Evolutionary conservation across 1,140 invertebrate species (phyloP).

Genomic region (Subanguina moxae): DNA sequence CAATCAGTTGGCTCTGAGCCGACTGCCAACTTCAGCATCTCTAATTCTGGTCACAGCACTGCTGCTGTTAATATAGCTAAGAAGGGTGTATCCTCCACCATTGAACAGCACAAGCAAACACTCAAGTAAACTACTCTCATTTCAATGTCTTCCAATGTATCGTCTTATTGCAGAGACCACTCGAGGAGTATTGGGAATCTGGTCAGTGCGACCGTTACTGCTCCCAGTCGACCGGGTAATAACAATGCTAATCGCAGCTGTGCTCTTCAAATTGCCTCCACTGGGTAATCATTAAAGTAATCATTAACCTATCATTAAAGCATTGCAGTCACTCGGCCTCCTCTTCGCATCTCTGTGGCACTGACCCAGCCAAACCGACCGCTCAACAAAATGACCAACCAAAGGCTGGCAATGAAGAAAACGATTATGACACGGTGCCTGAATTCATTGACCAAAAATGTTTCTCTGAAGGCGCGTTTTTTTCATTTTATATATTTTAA

Average conservation of each 20-base stretch:
- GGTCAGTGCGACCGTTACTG: background rate
- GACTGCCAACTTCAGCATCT: background rate
- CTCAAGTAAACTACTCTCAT: constrained; percentile 20
- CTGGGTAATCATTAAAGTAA: too few species aligned
- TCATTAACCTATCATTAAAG: constrained; percentile 2
- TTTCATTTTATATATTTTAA: constrained; percentile 6
- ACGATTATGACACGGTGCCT: constrained; percentile 50
- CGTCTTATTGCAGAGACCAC: constrained; percentile 18
- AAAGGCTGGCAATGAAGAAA: constrained; percentile 33
- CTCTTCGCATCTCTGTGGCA: constrained; percentile 6
- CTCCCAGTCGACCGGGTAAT: constrained; percentile 17
- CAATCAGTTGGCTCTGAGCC: constrained; percentile 28
- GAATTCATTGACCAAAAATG: constrained; percentile 37
- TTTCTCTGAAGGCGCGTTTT: constrained; percentile 12
- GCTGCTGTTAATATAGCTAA: background rate
- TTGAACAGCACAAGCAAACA: constrained; percentile 20
- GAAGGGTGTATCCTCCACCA: background rate
- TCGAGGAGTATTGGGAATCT: constrained; percentile 37
- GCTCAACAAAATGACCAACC: constrained; percentile 2
- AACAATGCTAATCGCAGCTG: background rate
- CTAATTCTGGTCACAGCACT: background rate
- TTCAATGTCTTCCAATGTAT: constrained; percentile 14
- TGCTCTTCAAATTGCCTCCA: constrained; percentile 13
- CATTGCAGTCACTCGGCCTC: constrained; percentile 9
- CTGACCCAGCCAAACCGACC: background rate